Evolutionary conservation across 2,797 vertebrate species (phyloP), one percentile per base, ranked within the genome.

Genomic region (Notolabrus celidotus): DNA sequence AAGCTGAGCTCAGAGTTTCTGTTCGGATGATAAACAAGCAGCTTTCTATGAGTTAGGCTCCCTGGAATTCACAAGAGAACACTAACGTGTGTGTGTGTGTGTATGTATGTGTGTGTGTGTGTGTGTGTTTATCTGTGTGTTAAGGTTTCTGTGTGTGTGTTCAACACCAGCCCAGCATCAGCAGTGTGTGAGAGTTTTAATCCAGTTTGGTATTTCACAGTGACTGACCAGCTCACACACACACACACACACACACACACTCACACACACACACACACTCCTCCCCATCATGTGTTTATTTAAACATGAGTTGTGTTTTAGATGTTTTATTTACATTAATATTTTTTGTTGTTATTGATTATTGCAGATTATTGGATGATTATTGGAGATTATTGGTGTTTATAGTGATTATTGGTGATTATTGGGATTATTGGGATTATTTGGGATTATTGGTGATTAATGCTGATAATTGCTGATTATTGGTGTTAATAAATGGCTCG

Each of bases 201-300:
- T 92, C 66, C 79, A 80, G 66, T 90, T 81, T 34, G 92, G 91
- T 79, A 94, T 94, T 93, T 94, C 91, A 91, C 92, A 92, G 52
- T n/a, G 71, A 64, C 83, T 41, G 20, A 7, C 2, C 4, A 46
- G 22, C 45, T 23, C 45, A 2, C 39, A 17, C 39, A 41, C 38
- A 17, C 38, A 41, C 38, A 41, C 38, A 17, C 17, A 41, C 16
- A 41, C 7, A 34, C 33, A 4, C 33, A 4, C 33, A 34, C 33
- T 34, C 33, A 34, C 33, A 34, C 33, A 4, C 33, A 34, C 33
- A 41, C 7, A 41, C 39, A 41, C 39, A 41, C 12, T 17, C 39
- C 17, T 17, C 39, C 17, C 16, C 7, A 7, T 17, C 39, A 41
- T 41, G 15, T 41, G 15, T 41, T 10, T 41, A 7, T 17, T 41